Base-by-base conservation (phyloP, 1,140 invertebrate species). In the Dryas iulia region DNA sequence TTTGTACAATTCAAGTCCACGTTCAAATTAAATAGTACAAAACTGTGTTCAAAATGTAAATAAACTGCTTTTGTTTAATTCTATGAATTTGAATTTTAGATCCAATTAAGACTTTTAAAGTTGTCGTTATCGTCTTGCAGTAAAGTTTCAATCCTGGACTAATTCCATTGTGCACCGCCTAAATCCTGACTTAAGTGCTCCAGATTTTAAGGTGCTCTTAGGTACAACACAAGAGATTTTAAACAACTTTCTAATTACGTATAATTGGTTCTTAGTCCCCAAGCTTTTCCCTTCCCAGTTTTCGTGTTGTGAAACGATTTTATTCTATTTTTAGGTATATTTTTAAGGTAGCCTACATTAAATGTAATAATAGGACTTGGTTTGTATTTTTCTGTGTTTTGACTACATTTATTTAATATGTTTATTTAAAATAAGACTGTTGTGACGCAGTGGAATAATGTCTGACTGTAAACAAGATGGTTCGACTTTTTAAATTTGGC, bases 181-280 rank as follows among this genome's bases (percentile, higher is more conserved):
- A 59, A 69, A 60, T 53, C 67, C 26, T 56, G 58, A 64, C 61
- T 63, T 70, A 60, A 66, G 47, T 66, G 62, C 56, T 57, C 69
- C 69, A 66, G 69, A 71, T 66, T 71, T 65, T 71, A 71, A 71
- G 69, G 69, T 71, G 62, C 69, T 71, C 58, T 66, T 56, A 59
- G 60, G 61, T 65, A 70, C 66, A 59, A 63, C 57, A 62, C 61
- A 23, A 60, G 59, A 57, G 53, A 35, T 58, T 66, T 59, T 66
- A 66, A 65, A 71, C 69, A 71, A 71, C 58, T 71, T 71, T 61
- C 64, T 52, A 66, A 71, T 61, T 71, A 71, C 28, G 25, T 59
- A 28, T 71, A 71, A 71, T 71, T 71, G 54, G 62, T 71, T 66
- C 47, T 65, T 54, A 39, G 47, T 47, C 52, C 30, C 14, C 33